Percentiles rank a stretch among this genome's conserved stretches.
Conservation (phyloP, 2,797 vertebrate genomes). For the Apodemus agrarius region DNA sequence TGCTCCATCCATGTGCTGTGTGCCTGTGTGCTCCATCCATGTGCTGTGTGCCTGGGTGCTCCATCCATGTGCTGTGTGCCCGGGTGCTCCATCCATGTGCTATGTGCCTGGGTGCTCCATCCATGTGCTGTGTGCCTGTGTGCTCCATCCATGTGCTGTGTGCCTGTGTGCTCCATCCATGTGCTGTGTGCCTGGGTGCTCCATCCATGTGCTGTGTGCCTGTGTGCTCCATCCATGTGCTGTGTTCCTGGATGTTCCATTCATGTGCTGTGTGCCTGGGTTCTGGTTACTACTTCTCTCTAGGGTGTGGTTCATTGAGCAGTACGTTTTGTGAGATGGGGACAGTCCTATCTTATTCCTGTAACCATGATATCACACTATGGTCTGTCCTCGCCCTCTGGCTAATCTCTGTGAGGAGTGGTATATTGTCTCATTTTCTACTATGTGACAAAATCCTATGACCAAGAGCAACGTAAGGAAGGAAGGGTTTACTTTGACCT, state of each 20-base stretch:
- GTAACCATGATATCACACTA: background rate
- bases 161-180: background rate
- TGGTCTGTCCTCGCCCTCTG: background rate
- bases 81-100: background rate
- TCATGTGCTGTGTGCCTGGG: background rate
- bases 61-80: background rate
- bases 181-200: background rate
- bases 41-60: background rate
- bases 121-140: no score
- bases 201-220: background rate
- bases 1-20: background rate
- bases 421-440: background rate
- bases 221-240: background rate
- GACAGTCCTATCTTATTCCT: background rate
- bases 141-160: background rate
- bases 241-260: background rate
- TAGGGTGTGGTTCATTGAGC: background rate
- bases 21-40: background rate
- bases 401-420: background rate
- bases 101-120: background rate
- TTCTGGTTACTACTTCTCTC: background rate
- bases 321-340: background rate
- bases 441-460: background rate
- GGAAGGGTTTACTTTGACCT: background rate
- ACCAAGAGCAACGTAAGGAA: background rate